These are phyloP conservation scores for Heteropelma amictum DNA, from an alignment of 2,888 invertebrate species.

Conservation along the genomic window DNA sequence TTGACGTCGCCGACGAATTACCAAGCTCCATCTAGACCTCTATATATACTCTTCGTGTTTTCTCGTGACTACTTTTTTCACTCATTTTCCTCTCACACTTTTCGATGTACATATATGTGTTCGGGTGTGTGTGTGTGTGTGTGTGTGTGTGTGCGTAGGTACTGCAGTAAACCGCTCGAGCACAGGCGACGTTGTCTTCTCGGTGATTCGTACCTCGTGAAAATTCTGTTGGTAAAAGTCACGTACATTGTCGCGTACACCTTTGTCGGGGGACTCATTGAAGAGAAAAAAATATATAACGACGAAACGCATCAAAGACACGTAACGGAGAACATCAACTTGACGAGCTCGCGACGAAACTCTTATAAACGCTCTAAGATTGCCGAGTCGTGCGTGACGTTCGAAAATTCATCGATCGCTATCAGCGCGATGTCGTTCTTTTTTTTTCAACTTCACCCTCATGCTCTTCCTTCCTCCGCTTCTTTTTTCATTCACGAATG, in stretches of 20 bases:
- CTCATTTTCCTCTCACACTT: background rate
- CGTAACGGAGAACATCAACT: background rate
- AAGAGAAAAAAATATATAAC: background rate
- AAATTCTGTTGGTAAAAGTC: constrained; percentile 2
- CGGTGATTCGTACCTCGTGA: background rate
- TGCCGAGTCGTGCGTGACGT: background rate
- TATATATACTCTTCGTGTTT: background rate
- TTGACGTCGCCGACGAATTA: constrained; percentile 11
- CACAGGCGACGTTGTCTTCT: background rate
- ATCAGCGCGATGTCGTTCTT: background rate
- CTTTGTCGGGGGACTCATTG: background rate
- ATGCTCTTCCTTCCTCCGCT: too few relatives aligned
- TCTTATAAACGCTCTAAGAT: background rate
- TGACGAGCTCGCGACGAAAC: background rate
- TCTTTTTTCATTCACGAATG: too few relatives aligned
- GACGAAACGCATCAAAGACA: background rate
- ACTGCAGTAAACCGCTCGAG: background rate
- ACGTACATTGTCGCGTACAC: background rate
- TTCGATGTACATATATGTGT: background rate
- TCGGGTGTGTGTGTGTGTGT: background rate
- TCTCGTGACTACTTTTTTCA: constrained; percentile 6
- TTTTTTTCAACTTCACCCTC: background rate
- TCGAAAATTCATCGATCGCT: background rate
- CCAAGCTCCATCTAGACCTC: background rate
- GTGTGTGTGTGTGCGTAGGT: background rate